Base-by-base conservation (phyloP, 1,140 invertebrate genomes). In the Centruroides sculpturatus region DNA sequence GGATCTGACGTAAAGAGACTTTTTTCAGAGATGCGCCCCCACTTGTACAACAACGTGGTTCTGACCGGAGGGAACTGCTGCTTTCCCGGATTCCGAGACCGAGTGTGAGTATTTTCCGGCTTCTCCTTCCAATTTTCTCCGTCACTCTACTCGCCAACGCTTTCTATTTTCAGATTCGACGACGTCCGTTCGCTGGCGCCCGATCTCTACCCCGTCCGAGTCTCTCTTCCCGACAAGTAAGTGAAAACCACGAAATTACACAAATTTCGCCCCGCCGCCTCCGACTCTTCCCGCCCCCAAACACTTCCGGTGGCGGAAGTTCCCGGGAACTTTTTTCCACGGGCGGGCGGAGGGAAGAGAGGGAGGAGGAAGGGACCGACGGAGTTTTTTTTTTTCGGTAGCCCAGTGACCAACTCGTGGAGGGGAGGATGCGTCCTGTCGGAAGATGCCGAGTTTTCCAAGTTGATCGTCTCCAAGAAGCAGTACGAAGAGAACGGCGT, bases 401-500 rank as follows among this genome's bases (percentile, higher is more conserved):
- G 84, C 70, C 89, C 92, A 1, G 75, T 87, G 2, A 85, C 83
- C 0, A 91, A 92, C 76, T 79, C 87, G 1, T 97, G 92, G 92
- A 78, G 86, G 66, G 92, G 92, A 47, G 92, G 90, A 0, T 83
- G 82, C 66, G 69, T 81, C 35, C 72, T 96, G 12, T 83, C 86
- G 7, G 78, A 80, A 68, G 83, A 87, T 71, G 76, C 85, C 12
- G 81, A 83, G 41, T 88, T 92, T 68, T 78, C 82, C 41, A 82
- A 79, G 5, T 79, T 85, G 66, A 74, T 85, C 55, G 82, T 94
- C 7, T 86, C 86, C 0, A 85, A 83, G 70, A 84, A 90, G 66
- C 84, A 92, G 63, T 97, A 92, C 74, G 89, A 94, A 57, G 90
- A 95, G 72, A 80, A 85, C 69, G 92, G 92, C 13, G 10, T 65